Percentiles rank a stretch among this genome's conserved stretches.
These are phyloP conservation scores for Symphodus melops DNA, from an alignment of 2,113 vertebrate genomes.

Conservation along the genomic window DNA sequence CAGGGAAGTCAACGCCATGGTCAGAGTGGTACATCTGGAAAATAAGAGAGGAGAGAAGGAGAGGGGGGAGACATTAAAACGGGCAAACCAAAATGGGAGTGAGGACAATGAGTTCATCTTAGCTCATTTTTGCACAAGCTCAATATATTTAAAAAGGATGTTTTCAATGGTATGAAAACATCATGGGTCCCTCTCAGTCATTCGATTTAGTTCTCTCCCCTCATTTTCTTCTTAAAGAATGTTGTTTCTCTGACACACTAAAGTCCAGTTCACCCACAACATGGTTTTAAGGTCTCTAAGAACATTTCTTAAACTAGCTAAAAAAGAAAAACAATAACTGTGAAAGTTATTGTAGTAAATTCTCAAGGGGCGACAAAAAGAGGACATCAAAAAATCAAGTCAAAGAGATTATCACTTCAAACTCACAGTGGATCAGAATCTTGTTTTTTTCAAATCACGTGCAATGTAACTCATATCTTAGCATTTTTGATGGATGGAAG, in stretches of 20 bases:
- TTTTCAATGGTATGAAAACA: neutral
- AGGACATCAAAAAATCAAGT: neutral
- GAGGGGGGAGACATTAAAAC: neutral
- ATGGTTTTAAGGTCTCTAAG: neutral
- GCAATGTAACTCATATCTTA: too few species aligned
- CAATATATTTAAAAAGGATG: too few species aligned
- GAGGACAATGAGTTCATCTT: too few species aligned
- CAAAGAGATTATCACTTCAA: too few species aligned
- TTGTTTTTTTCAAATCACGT: too few species aligned
- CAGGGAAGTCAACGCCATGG: constrained; percentile 57
- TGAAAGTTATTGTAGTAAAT: neutral
- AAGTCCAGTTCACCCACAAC: neutral
- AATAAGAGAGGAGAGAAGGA: constrained; percentile 14
- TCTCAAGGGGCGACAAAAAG: neutral
- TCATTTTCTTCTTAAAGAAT: too few species aligned
- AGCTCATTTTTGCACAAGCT: neutral
- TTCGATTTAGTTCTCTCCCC: neutral
- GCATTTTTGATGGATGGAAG: neutral
- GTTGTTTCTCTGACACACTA: neutral
- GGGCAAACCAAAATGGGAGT: neutral
- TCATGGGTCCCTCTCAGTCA: neutral
- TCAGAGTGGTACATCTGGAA: constrained; percentile 76
- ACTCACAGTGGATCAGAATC: too few species aligned
- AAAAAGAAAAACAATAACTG: neutral
- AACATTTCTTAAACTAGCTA: neutral